Evolutionary conservation across 2,113 vertebrate genomes (phyloP).

Genomic region (Microtus pennsylvanicus): DNA sequence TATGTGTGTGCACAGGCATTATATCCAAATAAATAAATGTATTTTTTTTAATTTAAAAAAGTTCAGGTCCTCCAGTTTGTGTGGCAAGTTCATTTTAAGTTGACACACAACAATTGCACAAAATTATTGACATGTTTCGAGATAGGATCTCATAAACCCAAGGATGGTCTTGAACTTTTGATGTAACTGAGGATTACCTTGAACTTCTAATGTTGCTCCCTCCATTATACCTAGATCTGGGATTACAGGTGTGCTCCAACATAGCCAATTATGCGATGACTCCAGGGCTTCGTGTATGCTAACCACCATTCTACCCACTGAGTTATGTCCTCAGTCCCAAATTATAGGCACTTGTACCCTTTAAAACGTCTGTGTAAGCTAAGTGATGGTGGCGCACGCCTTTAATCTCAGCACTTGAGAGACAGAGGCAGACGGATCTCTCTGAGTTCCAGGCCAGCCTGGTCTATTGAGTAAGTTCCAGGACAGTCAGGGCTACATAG

Average conservation of each 20-base stretch:
- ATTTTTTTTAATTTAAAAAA: neutral
- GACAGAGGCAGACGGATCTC: neutral
- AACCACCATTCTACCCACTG: neutral
- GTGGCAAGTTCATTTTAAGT: neutral
- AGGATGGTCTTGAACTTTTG: neutral
- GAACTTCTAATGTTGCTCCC: neutral
- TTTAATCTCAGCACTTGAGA: neutral
- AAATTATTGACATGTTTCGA: neutral
- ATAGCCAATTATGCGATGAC: neutral
- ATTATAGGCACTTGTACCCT: neutral
- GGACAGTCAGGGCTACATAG: neutral
- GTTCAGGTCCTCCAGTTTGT: neutral
- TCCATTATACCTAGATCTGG: neutral
- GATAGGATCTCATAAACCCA: neutral
- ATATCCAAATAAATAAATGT: neutral
- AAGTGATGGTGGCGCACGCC: neutral
- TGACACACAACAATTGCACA: neutral
- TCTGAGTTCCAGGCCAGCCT: neutral
- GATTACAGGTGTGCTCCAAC: neutral
- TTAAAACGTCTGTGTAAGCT: neutral
- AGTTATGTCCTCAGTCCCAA: neutral
- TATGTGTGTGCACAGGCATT: neutral
- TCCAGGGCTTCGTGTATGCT: neutral
- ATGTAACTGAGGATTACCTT: neutral
- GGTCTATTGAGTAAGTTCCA: neutral